Evolutionary conservation across 2,888 invertebrate genomes (phyloP), one percentile per base, ranked within the genome.

Genomic region (Drosophila colorata): DNA sequence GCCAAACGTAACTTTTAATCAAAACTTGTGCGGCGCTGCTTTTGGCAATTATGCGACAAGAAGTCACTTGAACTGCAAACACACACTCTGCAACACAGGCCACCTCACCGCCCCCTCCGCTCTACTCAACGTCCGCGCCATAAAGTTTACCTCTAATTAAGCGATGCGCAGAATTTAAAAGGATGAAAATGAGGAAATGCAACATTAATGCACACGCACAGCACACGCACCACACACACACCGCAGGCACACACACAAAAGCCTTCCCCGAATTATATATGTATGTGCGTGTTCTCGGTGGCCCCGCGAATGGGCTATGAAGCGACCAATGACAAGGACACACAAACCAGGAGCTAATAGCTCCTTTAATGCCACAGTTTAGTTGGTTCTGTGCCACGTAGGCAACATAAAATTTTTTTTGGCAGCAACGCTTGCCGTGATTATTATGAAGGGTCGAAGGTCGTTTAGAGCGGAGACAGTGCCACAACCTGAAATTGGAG

Each of bases 291-390:
- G 66, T 51, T 51, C 31, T 46, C 41, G 7, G 33, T 37, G 35
- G 14, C 48, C 53, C 59, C 75, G 51, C 55, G 73, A 79, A 73
- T 67, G 66, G 76, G 73, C 78, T 49, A 73, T 70, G 69, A 75
- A 44, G 31, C 47, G 49, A 20, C 60, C 69, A 61, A 60, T 37
- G 71, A 59, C 58, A 59, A 57, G 59, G 35, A 60, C 65, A 58
- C 66, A 70, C 48, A 76, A 48, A 53, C 56, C 68, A 48, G 46
- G 31, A 69, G 72, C 82, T 82, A 82, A 82, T 83, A 86, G 83
- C 87, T 80, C 49, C 76, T 83, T 86, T 83, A 74, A 80, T 78
- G 87, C 64, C 60, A 56, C 83, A 78, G 71, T 83, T 85, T 69
- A 85, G 81, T 79, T 69, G 70, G 57, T 51, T 37, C 69, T 66